Conservation (phyloP, 2,888 invertebrate genomes). For the Lucinisca nassula region DNA sequence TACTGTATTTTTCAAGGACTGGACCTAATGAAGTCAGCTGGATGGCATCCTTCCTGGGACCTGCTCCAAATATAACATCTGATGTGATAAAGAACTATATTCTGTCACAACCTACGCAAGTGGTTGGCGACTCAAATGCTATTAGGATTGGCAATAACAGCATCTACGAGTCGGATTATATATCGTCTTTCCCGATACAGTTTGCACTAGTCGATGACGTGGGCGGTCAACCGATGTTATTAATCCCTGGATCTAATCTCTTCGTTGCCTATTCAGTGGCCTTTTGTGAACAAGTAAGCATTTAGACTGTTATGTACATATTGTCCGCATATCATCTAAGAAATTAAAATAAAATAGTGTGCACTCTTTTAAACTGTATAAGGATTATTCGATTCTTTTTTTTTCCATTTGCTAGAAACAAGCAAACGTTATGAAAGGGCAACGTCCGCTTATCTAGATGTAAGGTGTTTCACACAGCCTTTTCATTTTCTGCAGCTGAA, state of each 20-base stretch:
- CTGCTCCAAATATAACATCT: too few relatives aligned
- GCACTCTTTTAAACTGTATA: too few relatives aligned
- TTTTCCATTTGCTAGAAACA: too few relatives aligned
- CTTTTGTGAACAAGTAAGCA: not conserved
- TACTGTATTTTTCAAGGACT: not conserved
- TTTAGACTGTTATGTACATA: too few relatives aligned
- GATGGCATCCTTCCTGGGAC: not conserved
- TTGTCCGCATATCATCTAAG: too few relatives aligned
- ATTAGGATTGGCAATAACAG: not conserved
- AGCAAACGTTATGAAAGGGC: too few relatives aligned
- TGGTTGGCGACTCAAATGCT: not conserved
- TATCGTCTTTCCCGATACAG: not conserved
- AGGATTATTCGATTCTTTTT: too few relatives aligned
- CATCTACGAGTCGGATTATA: not conserved
- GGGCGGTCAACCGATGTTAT: not conserved
- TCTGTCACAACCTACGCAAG: not conserved
- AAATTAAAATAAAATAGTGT: too few relatives aligned
- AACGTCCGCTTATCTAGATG: too few relatives aligned
- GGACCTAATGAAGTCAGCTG: not conserved
- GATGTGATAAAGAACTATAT: not conserved
- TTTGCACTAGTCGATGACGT: not conserved
- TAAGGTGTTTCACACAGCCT: too few relatives aligned
- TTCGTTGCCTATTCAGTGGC: not conserved
- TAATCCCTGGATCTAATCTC: not conserved
- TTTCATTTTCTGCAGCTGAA: too few relatives aligned